These are phyloP conservation scores for Hemibates koningsi DNA, from an alignment of 2,113 vertebrate genomes.

Conservation along the genomic window DNA sequence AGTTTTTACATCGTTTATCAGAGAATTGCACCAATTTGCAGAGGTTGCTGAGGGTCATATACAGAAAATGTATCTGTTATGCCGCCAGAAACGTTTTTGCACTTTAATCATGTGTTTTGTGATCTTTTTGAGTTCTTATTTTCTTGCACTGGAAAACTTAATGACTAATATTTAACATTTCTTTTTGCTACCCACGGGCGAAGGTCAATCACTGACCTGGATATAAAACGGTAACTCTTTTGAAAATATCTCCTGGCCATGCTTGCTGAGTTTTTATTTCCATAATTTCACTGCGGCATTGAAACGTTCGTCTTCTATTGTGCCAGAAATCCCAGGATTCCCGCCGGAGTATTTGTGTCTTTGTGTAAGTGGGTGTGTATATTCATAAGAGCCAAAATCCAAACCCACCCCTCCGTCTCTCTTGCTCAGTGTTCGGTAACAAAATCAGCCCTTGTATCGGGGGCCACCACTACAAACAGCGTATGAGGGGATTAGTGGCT, in stretches of 20 bases:
- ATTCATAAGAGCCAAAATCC: slow-evolving; percentile 38
- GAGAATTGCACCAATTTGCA: neutral
- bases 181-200: neutral
- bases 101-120: neutral
- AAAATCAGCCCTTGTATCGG: slow-evolving; percentile 57
- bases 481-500: slow-evolving; percentile 74
- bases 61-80: neutral
- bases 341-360: slow-evolving; percentile 14
- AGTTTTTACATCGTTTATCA: neutral
- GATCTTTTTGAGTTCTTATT: neutral
- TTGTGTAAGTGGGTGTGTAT: slow-evolving; percentile 36
- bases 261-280: neutral
- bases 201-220: neutral
- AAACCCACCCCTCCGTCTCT: slow-evolving; percentile 1
- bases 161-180: neutral
- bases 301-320: neutral
- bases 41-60: accelerated
- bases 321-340: slow-evolving; percentile 18
- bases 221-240: neutral
- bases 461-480: slow-evolving; percentile 69
- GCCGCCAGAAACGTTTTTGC: neutral
- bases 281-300: slow-evolving; percentile 6
- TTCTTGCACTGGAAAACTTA: neutral
- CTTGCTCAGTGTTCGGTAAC: slow-evolving; percentile 39
- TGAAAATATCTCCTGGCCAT: neutral